Base-by-base conservation (phyloP, 2,888 invertebrate genomes). In the Ptychoptera albimana region DNA sequence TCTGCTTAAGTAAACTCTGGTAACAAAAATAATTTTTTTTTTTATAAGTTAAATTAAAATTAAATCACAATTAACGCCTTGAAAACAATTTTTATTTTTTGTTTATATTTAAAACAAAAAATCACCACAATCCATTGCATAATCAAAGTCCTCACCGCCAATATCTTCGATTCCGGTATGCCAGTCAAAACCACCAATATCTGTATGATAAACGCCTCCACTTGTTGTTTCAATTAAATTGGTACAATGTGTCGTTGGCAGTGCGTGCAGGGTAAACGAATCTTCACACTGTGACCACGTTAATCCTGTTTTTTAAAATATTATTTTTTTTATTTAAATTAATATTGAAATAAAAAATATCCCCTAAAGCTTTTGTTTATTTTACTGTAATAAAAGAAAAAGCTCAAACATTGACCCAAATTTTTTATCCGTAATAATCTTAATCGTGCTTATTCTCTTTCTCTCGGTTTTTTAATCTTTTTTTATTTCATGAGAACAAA, bases 71-170 rank as follows among this genome's bases (percentile, higher is more conserved):
- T n/a, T n/a, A n/a, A n/a, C 23, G 13, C 7, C 8, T 37, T 37
- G 31, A 36, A 41, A 41, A 41, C 34, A 31, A 35, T 31, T 35
- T 40, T 23, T 31, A 15, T 40, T 30, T 16, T 39, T 38, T 46
- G 39, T 32, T 13, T 39, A 16, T 23, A 15, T 55, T 61, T 75
- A 77, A 70, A 77, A 77, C 70, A 77, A 76, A 57, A 78, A 77
- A 54, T 78, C 81, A 1, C 79, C 80, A 57, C 79, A 81, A 58
- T 81, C 81, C 49, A 79, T 74, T 37, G 79, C 77, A 48, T 75
- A 72, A 58, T 80, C 79, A 67, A 77, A 79, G 53, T 79, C 79
- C 53, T 78, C 76, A 42, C 66, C 66, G 9, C 66, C 66, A 11
- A 65, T 48, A 51, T 66, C 66, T 46, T 66, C 66, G 11, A 66